These are phyloP conservation scores for Melinopterus prodromus DNA, from an alignment of 2,888 invertebrate species.

Conservation along the genomic window DNA sequence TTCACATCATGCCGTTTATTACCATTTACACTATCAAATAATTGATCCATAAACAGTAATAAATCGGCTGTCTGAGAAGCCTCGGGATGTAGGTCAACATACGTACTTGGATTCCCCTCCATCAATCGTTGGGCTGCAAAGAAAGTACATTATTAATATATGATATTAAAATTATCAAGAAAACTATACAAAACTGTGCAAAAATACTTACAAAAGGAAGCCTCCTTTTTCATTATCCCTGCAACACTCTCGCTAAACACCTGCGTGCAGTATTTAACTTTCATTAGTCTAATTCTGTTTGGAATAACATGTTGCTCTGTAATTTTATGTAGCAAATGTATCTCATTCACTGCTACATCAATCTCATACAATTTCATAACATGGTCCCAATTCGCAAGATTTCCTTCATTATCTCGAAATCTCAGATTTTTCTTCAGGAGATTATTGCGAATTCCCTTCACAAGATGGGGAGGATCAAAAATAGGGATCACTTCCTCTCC, in stretches of 20 bases:
- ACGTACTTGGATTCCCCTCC: background rate
- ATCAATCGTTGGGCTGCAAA: background rate
- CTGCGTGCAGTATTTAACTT: conserved; percentile 15
- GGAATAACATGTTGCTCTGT: background rate
- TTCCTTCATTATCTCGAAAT: background rate
- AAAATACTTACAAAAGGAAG: conserved; percentile 13
- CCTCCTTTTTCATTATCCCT: background rate
- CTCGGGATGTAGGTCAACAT: background rate
- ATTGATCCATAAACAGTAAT: background rate
- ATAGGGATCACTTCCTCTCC: too few species aligned
- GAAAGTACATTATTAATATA: background rate
- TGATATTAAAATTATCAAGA: background rate
- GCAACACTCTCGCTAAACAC: background rate
- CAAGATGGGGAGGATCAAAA: background rate
- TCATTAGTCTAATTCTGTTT: background rate
- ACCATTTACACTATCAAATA: conserved; percentile 11
- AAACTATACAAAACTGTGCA: background rate
- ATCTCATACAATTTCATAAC: background rate
- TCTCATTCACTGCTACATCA: background rate
- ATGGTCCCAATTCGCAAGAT: background rate
- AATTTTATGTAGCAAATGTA: background rate
- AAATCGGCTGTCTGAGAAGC: background rate
- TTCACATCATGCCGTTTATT: background rate
- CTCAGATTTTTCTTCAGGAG: background rate
- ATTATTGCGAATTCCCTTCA: conserved; percentile 18